Evolutionary conservation across 2,797 vertebrate species (phyloP).

Genomic region (Limosa lapponica): DNA sequence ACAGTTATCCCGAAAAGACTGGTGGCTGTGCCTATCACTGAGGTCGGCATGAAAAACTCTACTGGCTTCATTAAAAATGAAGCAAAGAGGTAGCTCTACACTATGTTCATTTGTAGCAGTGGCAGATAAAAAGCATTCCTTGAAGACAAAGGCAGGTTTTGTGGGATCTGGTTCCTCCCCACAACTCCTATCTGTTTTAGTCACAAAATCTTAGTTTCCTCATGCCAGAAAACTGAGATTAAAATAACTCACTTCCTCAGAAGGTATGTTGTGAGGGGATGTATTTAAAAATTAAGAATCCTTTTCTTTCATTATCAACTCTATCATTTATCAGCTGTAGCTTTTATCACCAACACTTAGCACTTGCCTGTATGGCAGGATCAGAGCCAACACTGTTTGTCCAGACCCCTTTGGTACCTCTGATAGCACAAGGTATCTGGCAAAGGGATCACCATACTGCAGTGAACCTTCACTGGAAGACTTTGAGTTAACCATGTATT

Average conservation of each 20-base stretch:
- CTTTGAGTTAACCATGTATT: not conserved
- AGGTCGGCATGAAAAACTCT: not conserved
- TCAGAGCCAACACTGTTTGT: not conserved
- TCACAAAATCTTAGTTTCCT: not conserved
- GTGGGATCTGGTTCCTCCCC: not conserved
- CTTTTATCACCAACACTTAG: not conserved
- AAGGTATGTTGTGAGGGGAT: not conserved
- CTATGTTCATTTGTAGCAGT: not conserved
- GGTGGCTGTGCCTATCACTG: not conserved
- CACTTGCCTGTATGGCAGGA: not conserved
- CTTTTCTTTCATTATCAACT: not conserved
- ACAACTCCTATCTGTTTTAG: not conserved
- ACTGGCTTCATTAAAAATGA: not conserved
- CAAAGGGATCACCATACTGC: not conserved
- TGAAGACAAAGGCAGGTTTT: not conserved
- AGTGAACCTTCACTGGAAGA: not conserved
- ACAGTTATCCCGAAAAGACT: not conserved
- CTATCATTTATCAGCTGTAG: not conserved
- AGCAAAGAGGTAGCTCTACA: not conserved
- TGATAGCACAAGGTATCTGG: fast-evolving
- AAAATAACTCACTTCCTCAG: not conserved
- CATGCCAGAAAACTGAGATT: not conserved
- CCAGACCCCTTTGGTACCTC: not conserved
- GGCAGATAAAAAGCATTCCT: not conserved
- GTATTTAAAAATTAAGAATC: conserved; percentile 5